Evolutionary conservation across 2,113 vertebrate species (phyloP).

Genomic region (Saccopteryx bilineata): DNA sequence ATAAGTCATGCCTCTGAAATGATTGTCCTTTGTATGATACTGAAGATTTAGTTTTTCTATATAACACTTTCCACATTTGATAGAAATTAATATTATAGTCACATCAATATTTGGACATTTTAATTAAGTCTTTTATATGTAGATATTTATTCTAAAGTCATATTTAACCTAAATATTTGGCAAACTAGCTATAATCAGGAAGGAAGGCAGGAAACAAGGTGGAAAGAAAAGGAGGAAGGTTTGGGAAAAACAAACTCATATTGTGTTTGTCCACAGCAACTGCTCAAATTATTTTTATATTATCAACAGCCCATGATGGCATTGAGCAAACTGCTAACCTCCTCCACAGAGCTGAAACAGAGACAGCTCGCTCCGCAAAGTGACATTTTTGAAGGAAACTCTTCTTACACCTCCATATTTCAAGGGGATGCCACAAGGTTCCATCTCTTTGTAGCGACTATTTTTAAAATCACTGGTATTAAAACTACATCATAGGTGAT

Average conservation of each 20-base stretch:
- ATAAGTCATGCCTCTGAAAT: conserved; percentile 11
- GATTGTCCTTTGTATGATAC: not conserved
- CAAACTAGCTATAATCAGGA: not conserved
- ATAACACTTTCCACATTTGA: conserved; percentile 34
- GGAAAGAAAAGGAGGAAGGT: not conserved
- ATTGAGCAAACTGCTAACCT: not conserved
- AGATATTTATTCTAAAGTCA: conserved; percentile 50
- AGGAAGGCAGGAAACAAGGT: not conserved
- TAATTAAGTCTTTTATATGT: conserved; percentile 34
- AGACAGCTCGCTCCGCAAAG: conserved; percentile 20
- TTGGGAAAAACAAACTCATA: not conserved
- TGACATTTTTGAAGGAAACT: conserved; percentile 51
- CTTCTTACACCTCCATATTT: conserved; percentile 27
- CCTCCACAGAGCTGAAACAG: not conserved
- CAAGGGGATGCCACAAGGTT: conserved; percentile 25
- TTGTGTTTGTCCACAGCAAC: not conserved
- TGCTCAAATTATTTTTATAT: not conserved
- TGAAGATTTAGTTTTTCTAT: conserved; percentile 19
- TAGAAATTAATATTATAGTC: conserved; percentile 47
- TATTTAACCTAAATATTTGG: conserved; percentile 33
- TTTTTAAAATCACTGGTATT: conserved; percentile 30
- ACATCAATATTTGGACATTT: not conserved
- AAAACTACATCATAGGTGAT: not conserved
- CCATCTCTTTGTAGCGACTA: not conserved
- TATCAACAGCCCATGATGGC: not conserved